Conservation (phyloP, 2,888 invertebrate species). For the Scelioninae gen. 1 region DNA sequence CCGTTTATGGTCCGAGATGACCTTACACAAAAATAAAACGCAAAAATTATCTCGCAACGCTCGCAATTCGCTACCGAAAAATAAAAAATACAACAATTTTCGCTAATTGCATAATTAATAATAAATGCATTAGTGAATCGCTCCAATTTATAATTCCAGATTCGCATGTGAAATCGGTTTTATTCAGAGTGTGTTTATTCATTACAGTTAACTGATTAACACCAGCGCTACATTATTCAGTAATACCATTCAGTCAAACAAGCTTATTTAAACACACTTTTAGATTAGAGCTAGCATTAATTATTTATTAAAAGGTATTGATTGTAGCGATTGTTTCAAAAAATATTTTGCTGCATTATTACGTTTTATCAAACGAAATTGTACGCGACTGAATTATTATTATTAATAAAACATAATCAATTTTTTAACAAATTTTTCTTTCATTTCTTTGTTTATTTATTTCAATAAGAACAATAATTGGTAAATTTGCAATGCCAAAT, state of each 20-base stretch:
- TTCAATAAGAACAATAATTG: conserved; percentile 17
- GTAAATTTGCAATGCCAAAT: conserved; percentile 2
- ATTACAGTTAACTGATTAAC: conserved; percentile 42
- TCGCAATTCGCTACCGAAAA: too few relatives aligned
- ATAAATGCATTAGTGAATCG: conserved; percentile 7
- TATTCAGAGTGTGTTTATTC: conserved; percentile 38
- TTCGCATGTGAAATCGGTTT: conserved; percentile 24
- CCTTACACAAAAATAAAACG: too few relatives aligned
- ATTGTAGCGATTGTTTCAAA: conserved; percentile 10
- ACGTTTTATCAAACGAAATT: background rate
- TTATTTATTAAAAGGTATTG: background rate
- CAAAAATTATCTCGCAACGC: too few relatives aligned
- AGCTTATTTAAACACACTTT: conserved; percentile 33
- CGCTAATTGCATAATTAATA: conserved; percentile 31
- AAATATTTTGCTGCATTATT: conserved; percentile 5
- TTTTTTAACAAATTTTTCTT: background rate
- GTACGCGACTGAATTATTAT: background rate
- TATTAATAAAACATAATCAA: background rate
- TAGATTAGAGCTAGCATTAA: background rate
- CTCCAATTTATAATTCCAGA: conserved; percentile 28
- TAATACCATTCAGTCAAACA: conserved; percentile 37
- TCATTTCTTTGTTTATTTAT: background rate
- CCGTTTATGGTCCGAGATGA: too few relatives aligned
- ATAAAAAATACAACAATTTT: too few relatives aligned
- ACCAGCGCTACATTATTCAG: conserved; percentile 40